A percentile compares a stretch with the other conserved stretches of the same genome.
Evolutionary conservation across 2,888 invertebrate genomes (phyloP).

Genomic region (Caradrina kadenii): DNA sequence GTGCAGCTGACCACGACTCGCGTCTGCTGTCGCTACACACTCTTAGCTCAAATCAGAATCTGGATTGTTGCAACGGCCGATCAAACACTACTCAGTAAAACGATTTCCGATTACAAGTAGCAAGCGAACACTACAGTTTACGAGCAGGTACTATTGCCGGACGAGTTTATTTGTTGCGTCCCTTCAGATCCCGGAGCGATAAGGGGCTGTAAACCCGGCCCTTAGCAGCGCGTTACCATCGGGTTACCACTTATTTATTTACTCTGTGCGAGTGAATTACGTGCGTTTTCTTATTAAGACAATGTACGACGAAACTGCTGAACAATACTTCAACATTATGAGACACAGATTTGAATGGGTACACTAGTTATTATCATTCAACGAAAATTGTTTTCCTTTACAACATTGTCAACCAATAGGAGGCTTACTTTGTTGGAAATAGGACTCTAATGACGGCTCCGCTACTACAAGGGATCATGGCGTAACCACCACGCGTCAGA

Average conservation of each 20-base stretch:
- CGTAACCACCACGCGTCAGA: no score
- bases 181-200: slow-evolving; percentile 30
- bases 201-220: slow-evolving; percentile 33
- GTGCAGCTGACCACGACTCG: no score
- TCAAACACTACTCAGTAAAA: slow-evolving; percentile 16
- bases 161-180: slow-evolving; percentile 39
- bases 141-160: slow-evolving; percentile 8
- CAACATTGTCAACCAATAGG: no score
- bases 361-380: no score
- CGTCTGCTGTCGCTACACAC: neutral
- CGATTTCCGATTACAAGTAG: neutral
- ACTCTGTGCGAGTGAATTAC: slow-evolving; percentile 1
- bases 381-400: no score
- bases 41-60: neutral
- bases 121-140: slow-evolving; percentile 24
- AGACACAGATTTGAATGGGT: no score
- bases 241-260: slow-evolving; percentile 36
- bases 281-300: slow-evolving; percentile 24
- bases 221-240: slow-evolving; percentile 16
- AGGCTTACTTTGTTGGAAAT: no score
- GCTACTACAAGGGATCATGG: no score
- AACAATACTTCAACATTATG: no score
- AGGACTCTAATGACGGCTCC: no score
- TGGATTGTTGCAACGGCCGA: neutral
- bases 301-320: slow-evolving; percentile 9